Evolutionary conservation across 2,113 vertebrate genomes (phyloP), one percentile per base, ranked within the genome.

Genomic region (Dryoscopus gambensis): DNA sequence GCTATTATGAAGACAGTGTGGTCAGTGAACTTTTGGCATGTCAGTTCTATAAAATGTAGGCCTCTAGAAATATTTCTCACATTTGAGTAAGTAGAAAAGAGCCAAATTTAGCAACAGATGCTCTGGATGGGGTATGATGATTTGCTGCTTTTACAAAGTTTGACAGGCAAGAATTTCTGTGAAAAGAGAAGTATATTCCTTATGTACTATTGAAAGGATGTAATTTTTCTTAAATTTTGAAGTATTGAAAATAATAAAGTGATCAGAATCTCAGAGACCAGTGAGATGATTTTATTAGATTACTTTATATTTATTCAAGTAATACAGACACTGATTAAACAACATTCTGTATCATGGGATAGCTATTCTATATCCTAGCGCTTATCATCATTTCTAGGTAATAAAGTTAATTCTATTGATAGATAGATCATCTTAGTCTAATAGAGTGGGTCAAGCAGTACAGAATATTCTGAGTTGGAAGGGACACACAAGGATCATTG

Each of bases 1-100:
- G 94, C 95, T 89, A 93, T 95, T 91, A 95, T 77, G 93, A 97
- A 96, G 91, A 81, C 75, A 75, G 60, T 73, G 77, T 91, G 87
- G 81, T 84, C 91, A 89, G 84, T 89, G 91, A 96, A 95, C 95
- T 95, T 96, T 76, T 91, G 91, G 91, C 87, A 57, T 52, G 56
- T 69, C 57, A 84, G 44, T 77, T 82, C 74, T 91, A 39, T 87
- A 85, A 93, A 95, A 87, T 46, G 87, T 82, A 87, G 81, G 62
- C 77, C 91, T 91, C 28, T 64, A 75, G 87, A 95, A 94, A 84
- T 91, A 87, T 79, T 96, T 13, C 40, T 95, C 80, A 75, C 53
- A 62, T 95, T 40, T 52, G 33, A 87, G 28, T 75, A 84, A 82
- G 42, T 62, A 82, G 84, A 82, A 95, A 93, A 92, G 81, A 85